Evolutionary conservation across 1,140 invertebrate genomes (phyloP).

Genomic region (Eubasilissa regina): DNA sequence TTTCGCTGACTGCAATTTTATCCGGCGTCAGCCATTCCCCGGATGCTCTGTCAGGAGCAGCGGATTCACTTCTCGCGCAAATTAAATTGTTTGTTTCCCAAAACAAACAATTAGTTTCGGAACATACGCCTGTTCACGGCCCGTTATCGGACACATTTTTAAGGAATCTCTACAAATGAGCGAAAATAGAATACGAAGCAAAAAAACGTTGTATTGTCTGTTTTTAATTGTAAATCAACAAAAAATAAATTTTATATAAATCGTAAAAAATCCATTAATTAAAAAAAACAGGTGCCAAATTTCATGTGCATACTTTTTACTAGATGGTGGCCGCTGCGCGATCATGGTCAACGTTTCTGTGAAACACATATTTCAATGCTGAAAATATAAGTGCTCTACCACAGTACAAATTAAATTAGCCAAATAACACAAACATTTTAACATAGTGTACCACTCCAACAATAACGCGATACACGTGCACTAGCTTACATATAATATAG

Average conservation of each 20-base stretch:
- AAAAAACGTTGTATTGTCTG: not conserved
- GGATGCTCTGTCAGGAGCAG: conserved; percentile 4
- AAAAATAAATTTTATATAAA: not conserved
- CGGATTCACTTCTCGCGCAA: not conserved
- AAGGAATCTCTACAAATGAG: not conserved
- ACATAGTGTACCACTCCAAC: no score
- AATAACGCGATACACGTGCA: no score
- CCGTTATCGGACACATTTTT: not conserved
- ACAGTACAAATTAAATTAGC: no score
- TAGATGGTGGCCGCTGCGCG: no score
- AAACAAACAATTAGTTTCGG: conserved; percentile 30
- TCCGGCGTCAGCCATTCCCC: not conserved
- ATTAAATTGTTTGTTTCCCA: conserved; percentile 32
- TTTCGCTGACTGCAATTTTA: not conserved
- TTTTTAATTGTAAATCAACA: not conserved
- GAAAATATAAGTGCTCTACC: no score
- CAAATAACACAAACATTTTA: no score
- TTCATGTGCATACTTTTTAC: no score
- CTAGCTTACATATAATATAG: no score
- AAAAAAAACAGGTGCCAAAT: no score
- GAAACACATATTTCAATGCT: no score
- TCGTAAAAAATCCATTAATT: no score
- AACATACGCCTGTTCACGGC: not conserved
- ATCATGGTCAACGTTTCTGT: no score
- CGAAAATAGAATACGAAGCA: not conserved